Evolutionary conservation across 2,113 vertebrate species (phyloP).

Genomic region (Lethenteron camtschaticum): DNA sequence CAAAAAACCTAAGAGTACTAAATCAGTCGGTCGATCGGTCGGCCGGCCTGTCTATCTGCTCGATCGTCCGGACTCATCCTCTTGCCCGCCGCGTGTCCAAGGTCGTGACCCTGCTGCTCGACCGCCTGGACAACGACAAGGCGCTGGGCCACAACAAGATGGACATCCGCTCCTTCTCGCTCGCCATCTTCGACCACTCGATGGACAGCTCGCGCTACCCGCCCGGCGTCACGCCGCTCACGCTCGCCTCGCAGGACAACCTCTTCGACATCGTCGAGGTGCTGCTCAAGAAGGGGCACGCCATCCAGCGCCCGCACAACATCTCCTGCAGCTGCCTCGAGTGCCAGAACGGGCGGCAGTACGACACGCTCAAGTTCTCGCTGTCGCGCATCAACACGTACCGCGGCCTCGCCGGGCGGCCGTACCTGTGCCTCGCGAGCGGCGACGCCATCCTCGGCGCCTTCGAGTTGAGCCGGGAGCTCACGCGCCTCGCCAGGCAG

Average conservation of each 20-base stretch:
- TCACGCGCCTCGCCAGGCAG: conserved; percentile 45
- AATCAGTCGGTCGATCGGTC: no score
- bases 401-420: conserved; percentile 50
- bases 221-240: conserved; percentile 55
- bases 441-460: conserved; percentile 54
- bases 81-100: background rate
- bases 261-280: conserved; percentile 56
- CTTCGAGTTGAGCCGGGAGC: conserved; percentile 49
- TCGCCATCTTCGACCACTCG: conserved; percentile 57
- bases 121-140: conserved; percentile 52
- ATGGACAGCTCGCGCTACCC: conserved; percentile 64
- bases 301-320: conserved; percentile 44
- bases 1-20: no score
- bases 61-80: no score
- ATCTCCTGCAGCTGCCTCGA: conserved; percentile 60
- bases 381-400: conserved; percentile 71
- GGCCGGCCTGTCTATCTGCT: no score
- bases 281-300: conserved; percentile 50
- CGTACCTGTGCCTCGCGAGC: conserved; percentile 47
- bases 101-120: conserved; percentile 38
- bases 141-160: conserved; percentile 37
- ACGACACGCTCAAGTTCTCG: conserved; percentile 65
- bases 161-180: conserved; percentile 56
- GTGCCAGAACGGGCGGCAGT: conserved; percentile 49
- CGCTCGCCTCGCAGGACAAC: conserved; percentile 65